Conservation (phyloP, 2,888 invertebrate species). For the Cyrtodaria siliqua region DNA sequence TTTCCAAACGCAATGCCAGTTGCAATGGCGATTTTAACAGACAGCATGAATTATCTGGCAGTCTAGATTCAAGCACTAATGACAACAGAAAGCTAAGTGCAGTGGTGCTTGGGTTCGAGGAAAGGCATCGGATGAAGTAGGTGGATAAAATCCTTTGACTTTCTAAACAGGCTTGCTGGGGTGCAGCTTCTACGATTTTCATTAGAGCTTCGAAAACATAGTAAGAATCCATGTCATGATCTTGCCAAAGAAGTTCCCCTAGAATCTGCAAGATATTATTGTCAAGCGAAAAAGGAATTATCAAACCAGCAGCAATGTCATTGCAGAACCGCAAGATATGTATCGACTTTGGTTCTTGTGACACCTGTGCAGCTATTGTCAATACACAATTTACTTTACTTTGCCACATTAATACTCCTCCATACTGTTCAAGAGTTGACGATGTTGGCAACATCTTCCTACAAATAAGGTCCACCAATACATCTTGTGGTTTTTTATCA, state of each 20-base stretch:
- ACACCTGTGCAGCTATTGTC: slow-evolving; percentile 14
- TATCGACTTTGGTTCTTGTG: not conserved
- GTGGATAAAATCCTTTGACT: slow-evolving; percentile 23
- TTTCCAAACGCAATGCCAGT: slow-evolving; percentile 10
- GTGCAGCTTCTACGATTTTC: not conserved
- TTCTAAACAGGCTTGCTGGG: not conserved
- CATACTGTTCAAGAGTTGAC: not conserved
- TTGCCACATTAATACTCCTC: slow-evolving; percentile 11
- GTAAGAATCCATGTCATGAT: slow-evolving; percentile 1
- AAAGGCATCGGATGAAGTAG: slow-evolving; percentile 39
- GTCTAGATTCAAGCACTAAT: not conserved
- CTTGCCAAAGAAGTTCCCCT: not conserved
- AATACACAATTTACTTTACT: slow-evolving; percentile 9
- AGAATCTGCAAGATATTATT: not conserved
- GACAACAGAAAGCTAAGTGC: slow-evolving; percentile 14
- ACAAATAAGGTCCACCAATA: slow-evolving; percentile 21
- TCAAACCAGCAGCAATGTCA: slow-evolving; percentile 15
- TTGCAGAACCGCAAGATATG: slow-evolving; percentile 20
- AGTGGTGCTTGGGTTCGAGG: slow-evolving; percentile 20
- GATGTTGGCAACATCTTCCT: slow-evolving; percentile 28
- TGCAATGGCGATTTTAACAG: slow-evolving; percentile 23
- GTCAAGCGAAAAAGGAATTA: not conserved
- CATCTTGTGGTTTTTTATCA: too few relatives aligned
- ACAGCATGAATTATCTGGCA: slow-evolving; percentile 16
- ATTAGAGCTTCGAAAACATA: not conserved